Base-by-base conservation (phyloP, 2,888 invertebrate genomes). In the Eupsilia transversa region DNA sequence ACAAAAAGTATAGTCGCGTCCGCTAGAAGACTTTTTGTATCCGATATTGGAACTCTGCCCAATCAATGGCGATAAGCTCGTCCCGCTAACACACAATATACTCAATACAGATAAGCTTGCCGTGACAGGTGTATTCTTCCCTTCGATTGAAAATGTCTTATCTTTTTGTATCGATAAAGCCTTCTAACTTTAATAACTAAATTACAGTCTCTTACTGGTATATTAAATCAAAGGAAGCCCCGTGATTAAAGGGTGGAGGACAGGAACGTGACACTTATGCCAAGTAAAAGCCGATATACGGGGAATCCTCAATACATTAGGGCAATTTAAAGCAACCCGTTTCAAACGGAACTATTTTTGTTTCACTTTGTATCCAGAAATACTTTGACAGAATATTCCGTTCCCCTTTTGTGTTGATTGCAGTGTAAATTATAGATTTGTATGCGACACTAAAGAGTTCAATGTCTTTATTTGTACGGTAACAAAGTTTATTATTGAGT, bases 161-260 rank as follows among this genome's bases (percentile, higher is more conserved):
- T 49, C 9, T 60, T 46, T 65, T 49, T 52, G 23, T 33, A 30
- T 68, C 59, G 43, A 83, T 60, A 67, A 41, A 46, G 2, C 63
- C 49, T 1, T 70, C 17, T 23, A 35, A 59, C 73, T 38, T 23
- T 35, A 12, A 49, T 33, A 74, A 56, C 41, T 70, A 60, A 80
- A 75, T 71, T 61, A 68, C 9, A 68, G 66, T 33, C 64, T 56
- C 38, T 30, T 52, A 63, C 54, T 59, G 35, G 49, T 67, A 60
- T 54, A 68, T 80, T 60, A 81, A 84, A 81, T 84, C 81, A 84
- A 82, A 82, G 81, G 64, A 65, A 74, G 38, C 38, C 52, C 43
- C 38, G 4, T 81, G 64, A 84, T 81, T 81, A 84, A 70, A 64
- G 64, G 59, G 76, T 49, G 54, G 38, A 10, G 41, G 56, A 70